Conservation (phyloP, 2,797 vertebrate genomes). For the Xenentodon cancila region DNA sequence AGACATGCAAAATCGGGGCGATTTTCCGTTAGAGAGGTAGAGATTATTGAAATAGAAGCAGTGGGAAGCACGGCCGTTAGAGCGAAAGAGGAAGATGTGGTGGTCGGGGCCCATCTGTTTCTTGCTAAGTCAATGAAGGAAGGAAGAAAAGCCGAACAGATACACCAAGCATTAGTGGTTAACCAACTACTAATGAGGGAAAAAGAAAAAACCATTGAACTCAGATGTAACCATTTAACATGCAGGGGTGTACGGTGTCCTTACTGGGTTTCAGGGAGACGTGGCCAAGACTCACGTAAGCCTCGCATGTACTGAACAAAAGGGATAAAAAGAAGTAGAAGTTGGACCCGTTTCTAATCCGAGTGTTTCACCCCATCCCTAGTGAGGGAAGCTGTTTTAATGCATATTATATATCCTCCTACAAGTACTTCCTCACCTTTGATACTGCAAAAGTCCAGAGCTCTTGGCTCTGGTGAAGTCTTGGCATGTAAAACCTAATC, state of each 20-base stretch:
- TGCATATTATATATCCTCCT: slow-evolving; percentile 35
- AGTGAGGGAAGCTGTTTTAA: slow-evolving; percentile 47
- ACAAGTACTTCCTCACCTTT: slow-evolving; percentile 56
- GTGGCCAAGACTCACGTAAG: slow-evolving; percentile 70
- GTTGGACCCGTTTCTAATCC: slow-evolving; percentile 68
- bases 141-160: slow-evolving; percentile 77
- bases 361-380: slow-evolving; percentile 35
- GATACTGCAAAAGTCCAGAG: slow-evolving; percentile 47
- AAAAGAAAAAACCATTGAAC: slow-evolving; percentile 81
- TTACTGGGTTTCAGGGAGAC: slow-evolving; percentile 70
- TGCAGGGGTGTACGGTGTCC: slow-evolving; percentile 61
- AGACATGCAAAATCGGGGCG: slow-evolving; percentile 69
- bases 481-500: slow-evolving; percentile 59
- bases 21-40: slow-evolving; percentile 75
- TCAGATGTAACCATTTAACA: slow-evolving; percentile 81
- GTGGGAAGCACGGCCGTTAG: slow-evolving; percentile 57
- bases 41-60: slow-evolving; percentile 71
- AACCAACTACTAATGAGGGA: slow-evolving; percentile 84
- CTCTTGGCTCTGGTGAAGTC: slow-evolving; percentile 36
- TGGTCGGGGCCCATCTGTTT: slow-evolving; percentile 75
- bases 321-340: slow-evolving; percentile 46
- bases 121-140: slow-evolving; percentile 71
- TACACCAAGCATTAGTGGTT: slow-evolving; percentile 82
- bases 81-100: slow-evolving; percentile 40
- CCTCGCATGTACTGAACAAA: slow-evolving; percentile 71